phyloP scores from a whole-genome alignment of 2,797 vertebrate species.

The Gouania willdenowi region DNA sequence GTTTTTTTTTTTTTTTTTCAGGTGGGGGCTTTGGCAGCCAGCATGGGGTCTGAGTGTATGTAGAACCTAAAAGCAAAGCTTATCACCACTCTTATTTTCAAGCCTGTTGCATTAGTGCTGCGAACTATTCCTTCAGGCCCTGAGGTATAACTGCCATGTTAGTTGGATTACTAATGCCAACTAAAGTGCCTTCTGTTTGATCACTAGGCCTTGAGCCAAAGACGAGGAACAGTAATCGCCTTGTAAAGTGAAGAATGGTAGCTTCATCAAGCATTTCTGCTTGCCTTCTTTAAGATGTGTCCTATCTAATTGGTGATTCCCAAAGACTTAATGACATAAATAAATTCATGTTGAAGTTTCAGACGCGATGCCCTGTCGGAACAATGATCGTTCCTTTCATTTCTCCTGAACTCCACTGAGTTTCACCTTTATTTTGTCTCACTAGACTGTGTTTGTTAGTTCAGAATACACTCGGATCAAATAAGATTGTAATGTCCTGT shows the following conservation, averaged over 20 bases:
- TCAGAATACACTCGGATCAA: constrained; percentile 44
- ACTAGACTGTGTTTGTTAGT: constrained; percentile 48
- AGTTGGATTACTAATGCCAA: constrained; percentile 67
- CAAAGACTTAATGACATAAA: constrained; percentile 40
- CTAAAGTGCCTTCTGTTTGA: constrained; percentile 81
- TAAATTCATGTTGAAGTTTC: constrained; percentile 28
- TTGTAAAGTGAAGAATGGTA: constrained; percentile 54
- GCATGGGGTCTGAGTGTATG: too few species aligned
- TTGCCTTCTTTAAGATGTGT: constrained; percentile 57
- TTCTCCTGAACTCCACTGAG: constrained; percentile 25
- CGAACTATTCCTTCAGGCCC: constrained; percentile 42
- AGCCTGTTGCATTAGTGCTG: constrained; percentile 20
- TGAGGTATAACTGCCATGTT: constrained; percentile 63
- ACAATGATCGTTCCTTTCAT: constrained; percentile 24
- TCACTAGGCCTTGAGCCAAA: constrained; percentile 73
- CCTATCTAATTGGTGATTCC: constrained; percentile 50
- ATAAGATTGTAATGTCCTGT: constrained; percentile 62
- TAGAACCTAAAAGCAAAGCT: too few species aligned
- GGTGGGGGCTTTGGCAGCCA: too few species aligned
- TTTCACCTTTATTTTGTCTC: constrained; percentile 42
- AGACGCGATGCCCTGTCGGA: constrained; percentile 41
- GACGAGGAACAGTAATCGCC: constrained; percentile 62
- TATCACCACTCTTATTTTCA: too few species aligned
- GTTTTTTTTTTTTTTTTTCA: too few species aligned
- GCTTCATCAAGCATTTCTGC: constrained; percentile 46